Conservation (phyloP, 2,113 vertebrate genomes). For the Lutjanus erythropterus region DNA sequence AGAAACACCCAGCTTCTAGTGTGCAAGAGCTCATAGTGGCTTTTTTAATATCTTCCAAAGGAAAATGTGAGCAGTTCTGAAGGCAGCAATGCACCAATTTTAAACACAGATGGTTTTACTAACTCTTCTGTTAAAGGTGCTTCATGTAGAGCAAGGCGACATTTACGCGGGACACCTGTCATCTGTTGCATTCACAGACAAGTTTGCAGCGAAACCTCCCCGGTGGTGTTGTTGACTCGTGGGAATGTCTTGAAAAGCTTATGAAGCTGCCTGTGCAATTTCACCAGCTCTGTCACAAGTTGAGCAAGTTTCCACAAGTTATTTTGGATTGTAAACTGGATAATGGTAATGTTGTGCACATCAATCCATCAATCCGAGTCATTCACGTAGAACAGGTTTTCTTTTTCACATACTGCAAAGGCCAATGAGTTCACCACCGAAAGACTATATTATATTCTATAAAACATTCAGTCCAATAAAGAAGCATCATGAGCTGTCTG, state of each 20-base stretch:
- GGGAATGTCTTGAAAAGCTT: background rate
- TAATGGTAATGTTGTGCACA: background rate
- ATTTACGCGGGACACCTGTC: constrained; percentile 1
- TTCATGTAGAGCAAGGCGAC: constrained; percentile 2
- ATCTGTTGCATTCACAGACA: constrained; percentile 33
- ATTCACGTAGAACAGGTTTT: too few relatives aligned
- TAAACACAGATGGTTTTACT: constrained; percentile 37
- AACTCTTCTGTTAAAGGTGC: constrained; percentile 35
- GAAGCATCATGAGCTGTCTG: background rate
- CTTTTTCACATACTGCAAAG: too few relatives aligned
- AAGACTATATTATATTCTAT: background rate
- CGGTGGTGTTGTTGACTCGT: constrained; percentile 21
- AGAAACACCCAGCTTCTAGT: constrained; percentile 7
- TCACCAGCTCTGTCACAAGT: background rate
- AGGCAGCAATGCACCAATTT: constrained; percentile 4
- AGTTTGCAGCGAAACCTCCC: constrained; percentile 3
- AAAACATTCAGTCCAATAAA: constrained; percentile 9
- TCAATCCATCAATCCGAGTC: background rate
- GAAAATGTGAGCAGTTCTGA: constrained; percentile 17
- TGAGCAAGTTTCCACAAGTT: background rate
- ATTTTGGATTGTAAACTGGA: too few relatives aligned
- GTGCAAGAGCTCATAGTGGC: constrained; percentile 9
- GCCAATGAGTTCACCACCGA: background rate
- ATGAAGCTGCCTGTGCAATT: constrained; percentile 1
- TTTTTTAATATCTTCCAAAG: background rate